These are phyloP conservation scores for Oncorhynchus masou DNA, from an alignment of 2,113 vertebrate genomes.

Conservation along the genomic window DNA sequence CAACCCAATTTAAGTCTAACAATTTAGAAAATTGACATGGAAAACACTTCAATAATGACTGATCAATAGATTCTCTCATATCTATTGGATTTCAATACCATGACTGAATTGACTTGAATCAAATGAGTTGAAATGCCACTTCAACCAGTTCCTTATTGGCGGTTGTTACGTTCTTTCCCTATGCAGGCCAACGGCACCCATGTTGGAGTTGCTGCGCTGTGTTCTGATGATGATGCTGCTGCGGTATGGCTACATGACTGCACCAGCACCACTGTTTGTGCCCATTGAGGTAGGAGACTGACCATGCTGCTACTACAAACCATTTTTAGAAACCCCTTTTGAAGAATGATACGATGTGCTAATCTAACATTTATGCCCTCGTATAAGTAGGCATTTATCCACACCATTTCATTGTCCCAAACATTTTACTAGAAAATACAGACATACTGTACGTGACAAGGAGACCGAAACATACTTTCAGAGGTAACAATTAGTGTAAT, in stretches of 20 bases:
- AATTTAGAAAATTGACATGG: not conserved
- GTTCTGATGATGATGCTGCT: constrained; percentile 66
- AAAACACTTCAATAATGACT: not conserved
- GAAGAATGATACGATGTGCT: no score
- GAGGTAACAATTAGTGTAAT: not conserved
- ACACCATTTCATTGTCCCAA: not conserved
- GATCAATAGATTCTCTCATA: not conserved
- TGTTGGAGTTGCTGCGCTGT: constrained; percentile 80
- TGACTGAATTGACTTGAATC: not conserved
- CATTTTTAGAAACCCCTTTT: not conserved
- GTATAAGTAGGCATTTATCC: not conserved
- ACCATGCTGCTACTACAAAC: not conserved
- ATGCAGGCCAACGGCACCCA: constrained; percentile 70
- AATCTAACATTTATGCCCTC: no score
- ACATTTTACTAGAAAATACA: not conserved
- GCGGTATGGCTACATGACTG: constrained; percentile 62
- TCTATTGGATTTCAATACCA: not conserved
- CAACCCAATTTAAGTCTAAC: constrained; percentile 3
- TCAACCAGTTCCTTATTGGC: not conserved
- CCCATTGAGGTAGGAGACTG: constrained; percentile 79
- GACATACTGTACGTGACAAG: not conserved
- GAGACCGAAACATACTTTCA: not conserved
- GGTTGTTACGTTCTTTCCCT: constrained; percentile 9
- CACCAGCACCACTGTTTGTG: constrained; percentile 57
- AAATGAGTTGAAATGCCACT: not conserved